Evolutionary conservation across 2,888 invertebrate species (phyloP).

Genomic region (Trichopoda pennipes): DNA sequence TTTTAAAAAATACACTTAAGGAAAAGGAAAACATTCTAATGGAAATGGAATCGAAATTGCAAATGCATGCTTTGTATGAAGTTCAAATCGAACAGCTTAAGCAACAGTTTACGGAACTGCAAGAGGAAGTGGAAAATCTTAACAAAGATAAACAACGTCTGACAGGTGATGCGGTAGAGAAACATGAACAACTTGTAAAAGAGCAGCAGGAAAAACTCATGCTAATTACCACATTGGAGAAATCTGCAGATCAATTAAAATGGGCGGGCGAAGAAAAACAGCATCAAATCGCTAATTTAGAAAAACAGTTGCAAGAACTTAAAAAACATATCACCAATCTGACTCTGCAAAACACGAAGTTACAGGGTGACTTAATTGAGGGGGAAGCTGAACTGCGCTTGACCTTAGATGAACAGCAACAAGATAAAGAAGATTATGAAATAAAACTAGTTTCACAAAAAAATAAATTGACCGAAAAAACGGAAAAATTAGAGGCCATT

Average conservation of each 20-base stretch:
- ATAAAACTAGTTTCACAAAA: slow-evolving; percentile 40
- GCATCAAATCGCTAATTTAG: slow-evolving; percentile 36
- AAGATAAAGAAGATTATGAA: slow-evolving; percentile 64
- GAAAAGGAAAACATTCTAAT: slow-evolving; percentile 49
- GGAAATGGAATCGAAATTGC: slow-evolving; percentile 50
- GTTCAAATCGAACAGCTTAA: slow-evolving; percentile 24
- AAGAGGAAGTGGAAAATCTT: slow-evolving; percentile 46
- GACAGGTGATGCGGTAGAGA: slow-evolving; percentile 29
- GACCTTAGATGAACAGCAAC: slow-evolving; percentile 60
- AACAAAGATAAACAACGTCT: slow-evolving; percentile 57
- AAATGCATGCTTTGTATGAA: slow-evolving; percentile 24
- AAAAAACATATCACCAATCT: slow-evolving; percentile 38
- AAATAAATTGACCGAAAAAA: slow-evolving; percentile 52
- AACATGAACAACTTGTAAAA: slow-evolving; percentile 45
- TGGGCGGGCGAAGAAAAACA: slow-evolving; percentile 51
- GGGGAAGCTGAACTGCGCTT: slow-evolving; percentile 60
- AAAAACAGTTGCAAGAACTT: slow-evolving; percentile 50
- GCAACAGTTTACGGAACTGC: slow-evolving; percentile 42
- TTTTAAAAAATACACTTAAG: slow-evolving; percentile 54
- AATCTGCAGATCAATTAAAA: slow-evolving; percentile 68
- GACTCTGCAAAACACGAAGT: slow-evolving; percentile 51
- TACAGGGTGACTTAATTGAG: slow-evolving; percentile 64
- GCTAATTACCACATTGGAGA: slow-evolving; percentile 66
- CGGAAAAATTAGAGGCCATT: slow-evolving; percentile 52
- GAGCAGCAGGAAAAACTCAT: slow-evolving; percentile 68